Base-by-base conservation (phyloP, 2,888 invertebrate species). In the Agrochola lychnidis region DNA sequence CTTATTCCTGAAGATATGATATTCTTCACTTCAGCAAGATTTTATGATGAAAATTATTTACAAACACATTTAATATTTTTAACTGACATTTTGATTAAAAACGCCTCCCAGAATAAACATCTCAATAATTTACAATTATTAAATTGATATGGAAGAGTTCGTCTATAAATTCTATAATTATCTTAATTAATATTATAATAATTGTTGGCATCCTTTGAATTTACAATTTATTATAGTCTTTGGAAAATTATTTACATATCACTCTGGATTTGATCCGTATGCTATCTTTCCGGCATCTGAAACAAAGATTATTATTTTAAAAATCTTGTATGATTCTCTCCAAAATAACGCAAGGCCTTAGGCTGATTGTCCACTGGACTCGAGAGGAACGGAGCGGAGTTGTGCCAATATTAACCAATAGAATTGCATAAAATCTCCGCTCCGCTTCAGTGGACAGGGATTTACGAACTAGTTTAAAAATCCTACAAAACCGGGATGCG, bases 241-340 rank as follows among this genome's bases (percentile, higher is more conserved):
- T 89, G 76, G 70, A 80, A 85, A 59, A 71, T 79, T 92, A 91
- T 91, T 89, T 91, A 91, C 89, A 91, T 70, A 57, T 77, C 77
- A 79, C 86, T 68, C 74, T 77, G 76, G 59, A 68, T 67, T 53
- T 71, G 59, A 76, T 89, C 91, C 91, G 89, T 90, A 87, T 95
- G 96, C 92, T 96, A 96, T 93, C 96, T 96, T 76, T 93, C 94
- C 51, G 95, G 95, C 90, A 96, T 94, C 96, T 96, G 95, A 64
- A 92, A 94, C 76, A 89, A 81, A 82, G 4, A 1, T 53, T 4
- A 63, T 59, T 59, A 45, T 36, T 36, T 36, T 36, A 36, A 36
- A 36, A 36, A 3, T 36, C 36, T 36, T 36, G 36, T 36, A 36
- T 36, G 36, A 36, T 36, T 36, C 36, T 1, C 36, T 36, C 36